phyloP scores from a whole-genome alignment of 2,113 vertebrate species.

The Nothobranchius furzeri region DNA sequence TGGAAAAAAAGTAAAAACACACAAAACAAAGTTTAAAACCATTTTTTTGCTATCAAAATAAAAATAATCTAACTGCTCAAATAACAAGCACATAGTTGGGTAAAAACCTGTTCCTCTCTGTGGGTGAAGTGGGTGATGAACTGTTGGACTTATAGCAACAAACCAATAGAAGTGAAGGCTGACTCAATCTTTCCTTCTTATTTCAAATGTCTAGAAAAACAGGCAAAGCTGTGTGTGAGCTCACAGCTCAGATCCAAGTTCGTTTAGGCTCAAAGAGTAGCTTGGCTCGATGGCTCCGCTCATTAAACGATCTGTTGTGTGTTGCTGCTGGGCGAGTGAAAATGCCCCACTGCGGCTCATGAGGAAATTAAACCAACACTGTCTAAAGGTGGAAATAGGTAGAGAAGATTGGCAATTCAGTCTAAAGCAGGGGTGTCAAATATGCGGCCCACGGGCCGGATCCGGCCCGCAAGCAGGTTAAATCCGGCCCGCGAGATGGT shows the following conservation, averaged over 20 bases:
- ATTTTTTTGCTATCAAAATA: background rate
- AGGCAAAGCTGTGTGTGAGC: constrained; percentile 64
- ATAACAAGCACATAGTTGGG: constrained; percentile 16
- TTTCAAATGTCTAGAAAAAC: constrained; percentile 47
- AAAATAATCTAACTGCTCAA: background rate
- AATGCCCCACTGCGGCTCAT: constrained; percentile 41
- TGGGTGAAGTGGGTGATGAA: constrained; percentile 57
- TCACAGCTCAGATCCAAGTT: constrained; percentile 29
- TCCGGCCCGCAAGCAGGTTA: too few species aligned
- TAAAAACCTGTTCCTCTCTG: background rate
- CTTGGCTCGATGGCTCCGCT: constrained; percentile 56
- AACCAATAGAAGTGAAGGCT: constrained; percentile 47
- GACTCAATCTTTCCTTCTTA: constrained; percentile 66
- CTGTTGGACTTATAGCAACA: constrained; percentile 43
- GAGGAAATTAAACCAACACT: constrained; percentile 32
- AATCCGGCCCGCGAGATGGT: too few species aligned
- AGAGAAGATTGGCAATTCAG: constrained; percentile 12
- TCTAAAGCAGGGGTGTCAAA: too few species aligned
- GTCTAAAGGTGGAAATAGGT: constrained; percentile 51
- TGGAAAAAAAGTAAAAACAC: too few species aligned
- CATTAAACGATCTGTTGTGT: constrained; percentile 59
- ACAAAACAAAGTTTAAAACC: too few species aligned
- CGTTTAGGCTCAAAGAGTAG: constrained; percentile 25
- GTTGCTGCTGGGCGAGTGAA: constrained; percentile 41
- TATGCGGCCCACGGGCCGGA: too few species aligned